These are phyloP conservation scores for Cottoperca gobio DNA, from an alignment of 2,797 vertebrate genomes.

Conservation along the genomic window DNA sequence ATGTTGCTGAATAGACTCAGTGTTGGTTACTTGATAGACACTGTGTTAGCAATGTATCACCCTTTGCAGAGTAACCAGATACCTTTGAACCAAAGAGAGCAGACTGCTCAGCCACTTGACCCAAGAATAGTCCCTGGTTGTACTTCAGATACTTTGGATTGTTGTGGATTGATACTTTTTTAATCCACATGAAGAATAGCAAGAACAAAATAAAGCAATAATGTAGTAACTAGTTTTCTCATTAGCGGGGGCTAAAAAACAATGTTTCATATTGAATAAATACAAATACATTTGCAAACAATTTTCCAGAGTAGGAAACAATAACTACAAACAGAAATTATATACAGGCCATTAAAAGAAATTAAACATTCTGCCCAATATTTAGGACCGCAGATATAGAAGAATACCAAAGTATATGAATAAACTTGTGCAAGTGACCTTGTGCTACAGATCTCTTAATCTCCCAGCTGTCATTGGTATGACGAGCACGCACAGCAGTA, in stretches of 20 bases:
- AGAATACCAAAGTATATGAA: conserved; percentile 18
- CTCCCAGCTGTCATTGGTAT: conserved; percentile 24
- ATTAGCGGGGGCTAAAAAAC: background rate
- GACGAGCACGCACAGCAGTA: conserved; percentile 13
- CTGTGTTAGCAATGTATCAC: background rate
- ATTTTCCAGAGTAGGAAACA: conserved; percentile 14
- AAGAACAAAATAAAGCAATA: background rate
- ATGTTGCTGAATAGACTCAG: background rate
- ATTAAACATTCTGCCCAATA: conserved; percentile 1
- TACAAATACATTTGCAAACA: conserved; percentile 12
- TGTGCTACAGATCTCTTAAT: conserved; percentile 29
- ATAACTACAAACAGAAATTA: conserved; percentile 10
- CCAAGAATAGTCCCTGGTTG: background rate
- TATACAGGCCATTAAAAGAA: conserved; percentile 9
- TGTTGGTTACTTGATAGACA: conserved; percentile 1
- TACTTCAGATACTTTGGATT: conserved; percentile 2
- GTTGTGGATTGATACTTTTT: background rate
- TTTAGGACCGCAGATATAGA: background rate
- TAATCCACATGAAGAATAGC: background rate
- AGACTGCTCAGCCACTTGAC: background rate
- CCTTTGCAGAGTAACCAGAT: conserved; percentile 19
- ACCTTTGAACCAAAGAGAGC: conserved; percentile 1
- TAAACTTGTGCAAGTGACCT: conserved; percentile 29
- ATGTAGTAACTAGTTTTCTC: conserved; percentile 2
- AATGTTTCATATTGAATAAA: conserved; percentile 27